Percentiles rank a stretch among this genome's conserved stretches.
phyloP scores from a whole-genome alignment of 2,113 vertebrate genomes.

The Amblyopsis rosae region DNA sequence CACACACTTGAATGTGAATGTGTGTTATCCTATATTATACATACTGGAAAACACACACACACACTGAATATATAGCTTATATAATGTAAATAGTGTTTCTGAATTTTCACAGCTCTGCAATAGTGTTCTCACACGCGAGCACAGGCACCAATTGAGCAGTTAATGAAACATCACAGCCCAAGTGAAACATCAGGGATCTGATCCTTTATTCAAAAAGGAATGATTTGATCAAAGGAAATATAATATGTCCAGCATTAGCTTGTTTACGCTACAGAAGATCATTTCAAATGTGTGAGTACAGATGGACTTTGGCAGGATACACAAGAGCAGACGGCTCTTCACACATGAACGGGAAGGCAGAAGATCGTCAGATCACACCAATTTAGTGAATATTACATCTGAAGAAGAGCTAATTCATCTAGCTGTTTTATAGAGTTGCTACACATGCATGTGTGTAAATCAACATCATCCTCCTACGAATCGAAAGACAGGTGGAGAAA shows the following conservation, averaged over 20 bases:
- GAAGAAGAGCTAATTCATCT: constrained; percentile 70
- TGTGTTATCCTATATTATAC: too few species aligned
- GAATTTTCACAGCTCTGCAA: too few species aligned
- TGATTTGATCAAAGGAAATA: constrained; percentile 50
- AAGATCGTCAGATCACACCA: constrained; percentile 43
- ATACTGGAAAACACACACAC: background rate
- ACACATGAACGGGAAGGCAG: constrained; percentile 35
- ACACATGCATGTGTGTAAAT: constrained; percentile 48
- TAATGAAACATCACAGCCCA: constrained; percentile 50
- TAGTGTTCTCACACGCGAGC: background rate
- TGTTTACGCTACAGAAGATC: constrained; percentile 43
- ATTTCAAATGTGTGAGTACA: constrained; percentile 56
- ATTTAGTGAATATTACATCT: constrained; percentile 73
- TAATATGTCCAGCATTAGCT: constrained; percentile 5
- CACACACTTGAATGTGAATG: too few species aligned
- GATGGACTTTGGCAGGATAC: constrained; percentile 51
- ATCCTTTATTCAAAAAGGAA: constrained; percentile 51
- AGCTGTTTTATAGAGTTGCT: constrained; percentile 36
- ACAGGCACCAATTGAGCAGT: constrained; percentile 26
- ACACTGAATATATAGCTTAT: background rate
- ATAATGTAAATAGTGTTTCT: background rate
- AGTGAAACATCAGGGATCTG: constrained; percentile 39
- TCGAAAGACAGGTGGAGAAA: too few species aligned
- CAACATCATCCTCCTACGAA: constrained; percentile 13
- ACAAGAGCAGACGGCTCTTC: constrained; percentile 65